phyloP scores from a whole-genome alignment of 2,113 vertebrate genomes.

The Osmerus eperlanus region DNA sequence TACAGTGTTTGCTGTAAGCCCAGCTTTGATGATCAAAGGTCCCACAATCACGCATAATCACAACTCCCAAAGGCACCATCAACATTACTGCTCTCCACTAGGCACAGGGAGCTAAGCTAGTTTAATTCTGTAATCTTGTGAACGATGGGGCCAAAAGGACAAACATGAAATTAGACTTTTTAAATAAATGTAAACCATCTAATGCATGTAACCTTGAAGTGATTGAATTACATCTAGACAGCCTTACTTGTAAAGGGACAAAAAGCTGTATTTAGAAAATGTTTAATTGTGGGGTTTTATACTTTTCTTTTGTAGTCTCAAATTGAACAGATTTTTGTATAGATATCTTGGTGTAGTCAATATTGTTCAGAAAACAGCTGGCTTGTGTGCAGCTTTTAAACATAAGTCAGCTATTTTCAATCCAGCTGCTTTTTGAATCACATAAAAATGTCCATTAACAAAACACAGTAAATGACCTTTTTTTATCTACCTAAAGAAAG shows the following conservation, averaged over 20 bases:
- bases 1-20: conserved; percentile 23
- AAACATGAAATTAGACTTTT: conserved; percentile 49
- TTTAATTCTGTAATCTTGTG: conserved; percentile 62
- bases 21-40: conserved; percentile 54
- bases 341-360: conserved; percentile 20
- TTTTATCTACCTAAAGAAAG: no score
- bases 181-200: conserved; percentile 36
- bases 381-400: background rate
- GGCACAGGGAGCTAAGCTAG: conserved; percentile 51
- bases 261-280: conserved; percentile 28
- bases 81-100: conserved; percentile 37
- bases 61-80: conserved; percentile 53
- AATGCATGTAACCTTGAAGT: conserved; percentile 45
- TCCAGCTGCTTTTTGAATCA: no score
- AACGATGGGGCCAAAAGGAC: conserved; percentile 61
- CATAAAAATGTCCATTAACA: background rate
- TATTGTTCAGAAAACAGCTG: no score
- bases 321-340: conserved; percentile 3
- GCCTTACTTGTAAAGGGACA: conserved; percentile 33
- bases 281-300: conserved; percentile 23
- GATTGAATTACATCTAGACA: conserved; percentile 60
- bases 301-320: conserved; percentile 26
- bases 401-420: no score
- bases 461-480: background rate
- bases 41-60: conserved; percentile 49